Evolutionary conservation across 1,140 invertebrate species (phyloP), one percentile per base, ranked within the genome.

Genomic region (Dendrolimus punctatus): DNA sequence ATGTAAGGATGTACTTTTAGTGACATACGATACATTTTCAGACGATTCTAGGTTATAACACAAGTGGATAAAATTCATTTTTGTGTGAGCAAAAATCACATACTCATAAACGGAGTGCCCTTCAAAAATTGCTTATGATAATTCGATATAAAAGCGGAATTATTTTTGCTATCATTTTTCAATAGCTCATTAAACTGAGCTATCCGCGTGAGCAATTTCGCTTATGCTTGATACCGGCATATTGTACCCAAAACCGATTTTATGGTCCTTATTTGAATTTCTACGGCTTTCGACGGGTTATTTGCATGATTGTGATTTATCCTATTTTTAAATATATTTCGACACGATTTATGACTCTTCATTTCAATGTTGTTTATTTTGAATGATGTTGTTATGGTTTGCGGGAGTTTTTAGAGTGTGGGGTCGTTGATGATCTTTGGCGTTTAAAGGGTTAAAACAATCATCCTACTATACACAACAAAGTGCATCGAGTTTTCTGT

Each of bases 81-180:
- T 66, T n/a, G 45, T 45, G 49, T 51, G 37, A 23, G 23, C 23
- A 23, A 23, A 23, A 2, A 23, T 8, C 4, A 6, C 4, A 8
- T 8, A 41, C 7, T 36, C 9, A 43, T 55, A 66, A 75, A 68
- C 66, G 73, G 78, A 78, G 57, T 52, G 63, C 66, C 72, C 71
- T 77, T 79, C 77, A 64, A 59, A 73, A 76, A 79, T 75, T 64
- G 64, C 53, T 79, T 84, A 85, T 85, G 82, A 71, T 77, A 85
- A 85, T 82, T 82, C 73, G 49, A 52, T 48, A 56, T 60, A 53
- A 47, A 63, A 53, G 23, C 54, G 58, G 73, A 77, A 77, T 77
- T 77, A 79, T 80, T 82, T 86, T 84, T 75, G 70, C 73, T 78
- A 84, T 86, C 79, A 86, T 86, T 84, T 84, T 86, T 86, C 82